Evolutionary conservation across 2,113 vertebrate species (phyloP), one percentile per base, ranked within the genome.

Genomic region (Carassius carassius): DNA sequence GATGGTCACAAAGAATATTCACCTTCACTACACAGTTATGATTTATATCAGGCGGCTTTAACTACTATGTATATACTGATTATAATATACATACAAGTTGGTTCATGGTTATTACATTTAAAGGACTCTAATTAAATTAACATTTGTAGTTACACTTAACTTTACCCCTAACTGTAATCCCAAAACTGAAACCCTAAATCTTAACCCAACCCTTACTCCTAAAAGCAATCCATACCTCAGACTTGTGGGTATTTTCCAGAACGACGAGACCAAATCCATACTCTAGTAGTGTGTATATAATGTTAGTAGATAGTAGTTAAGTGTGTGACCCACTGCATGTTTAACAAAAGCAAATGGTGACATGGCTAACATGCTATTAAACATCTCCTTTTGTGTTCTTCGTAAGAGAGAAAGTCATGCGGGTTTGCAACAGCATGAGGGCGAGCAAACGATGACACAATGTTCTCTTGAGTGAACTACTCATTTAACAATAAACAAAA

Each of bases 371-470:
- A 70, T 11, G 17, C 67, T 70, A 32, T 4, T 21, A 17, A 70
- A 70, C 67, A 70, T 70, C 32, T 70, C 17, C 67, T 70, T 58
- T 70, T 70, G 67, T 70, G 67, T 5, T 70, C 17, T 41, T 70
- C 67, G 7, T 4, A 37, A 41, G 67, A 70, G 21, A 70, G 8
- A 21, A 19, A 37, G 32, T 37, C 65, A 69, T 69, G 17, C 32
- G 32, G 32, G 32, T 70, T 70, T 70, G 32, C 17, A 70, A 19
- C 8, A 70, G 29, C 67, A 21, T 70, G 67, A 69, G 32, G 9
- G 9, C 0, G 32, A 37, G 32, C 37, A 37, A 37, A 70, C 9
- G 35, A 70, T 63, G 13, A 65, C 63, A 23, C 10, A 70, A 70
- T 37, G 17, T 17, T 10, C 29, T 32, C 13, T 35, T 69, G 29